Conservation (phyloP, 1,140 invertebrate genomes). For the Brachionus angularis region DNA sequence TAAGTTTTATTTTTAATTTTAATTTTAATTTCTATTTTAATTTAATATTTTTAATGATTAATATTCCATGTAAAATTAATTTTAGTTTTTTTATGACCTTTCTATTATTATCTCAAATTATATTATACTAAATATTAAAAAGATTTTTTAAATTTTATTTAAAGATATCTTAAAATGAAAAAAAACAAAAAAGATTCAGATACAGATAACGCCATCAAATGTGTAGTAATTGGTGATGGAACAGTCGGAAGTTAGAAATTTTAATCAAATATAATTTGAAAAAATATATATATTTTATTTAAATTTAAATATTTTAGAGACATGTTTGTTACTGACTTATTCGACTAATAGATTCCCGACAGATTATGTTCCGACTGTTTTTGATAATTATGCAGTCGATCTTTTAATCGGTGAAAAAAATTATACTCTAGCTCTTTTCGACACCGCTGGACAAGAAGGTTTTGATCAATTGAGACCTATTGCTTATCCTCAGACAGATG, state of each 20-base stretch:
- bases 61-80: no score
- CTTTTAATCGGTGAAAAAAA: constrained; percentile 27
- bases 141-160: no score
- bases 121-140: no score
- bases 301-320: not conserved
- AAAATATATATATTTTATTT: not conserved
- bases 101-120: no score
- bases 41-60: no score
- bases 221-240: constrained; percentile 41
- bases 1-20: no score
- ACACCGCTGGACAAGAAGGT: constrained; percentile 46
- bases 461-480: constrained; percentile 25
- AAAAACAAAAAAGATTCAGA: not conserved
- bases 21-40: no score
- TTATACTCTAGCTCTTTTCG: constrained; percentile 62
- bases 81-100: no score
- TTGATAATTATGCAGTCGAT: constrained; percentile 43
- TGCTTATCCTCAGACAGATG: constrained; percentile 47
- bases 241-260: constrained; percentile 25
- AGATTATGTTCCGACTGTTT: constrained; percentile 41
- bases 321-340: constrained; percentile 23
- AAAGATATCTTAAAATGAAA: no score
- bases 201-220: constrained; percentile 35
- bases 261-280: not conserved
- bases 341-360: constrained; percentile 38